Percentiles rank a stretch among this genome's conserved stretches.
Evolutionary conservation across 2,888 invertebrate genomes (phyloP).

Genomic region (Conomelus anceps): DNA sequence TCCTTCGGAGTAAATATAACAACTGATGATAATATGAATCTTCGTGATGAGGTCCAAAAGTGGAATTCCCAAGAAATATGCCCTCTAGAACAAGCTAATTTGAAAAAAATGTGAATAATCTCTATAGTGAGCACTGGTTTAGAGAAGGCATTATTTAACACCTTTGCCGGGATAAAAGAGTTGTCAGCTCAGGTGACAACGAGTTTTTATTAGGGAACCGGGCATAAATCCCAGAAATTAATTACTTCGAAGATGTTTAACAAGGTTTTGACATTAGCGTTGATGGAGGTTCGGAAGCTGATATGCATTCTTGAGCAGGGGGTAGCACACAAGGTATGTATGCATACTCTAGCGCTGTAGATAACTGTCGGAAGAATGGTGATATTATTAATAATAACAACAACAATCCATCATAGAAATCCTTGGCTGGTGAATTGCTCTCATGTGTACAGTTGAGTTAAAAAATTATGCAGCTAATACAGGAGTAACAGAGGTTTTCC

Average conservation of each 20-base stretch:
- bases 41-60: too few relatives aligned
- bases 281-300: not conserved
- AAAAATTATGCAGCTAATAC: conserved; percentile 2
- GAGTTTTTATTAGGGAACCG: not conserved
- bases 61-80: too few relatives aligned
- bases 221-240: not conserved
- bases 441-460: not conserved
- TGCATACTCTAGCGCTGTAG: not conserved
- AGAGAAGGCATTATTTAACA: not conserved
- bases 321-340: too few relatives aligned
- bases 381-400: not conserved
- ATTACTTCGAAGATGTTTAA: not conserved
- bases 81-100: not conserved
- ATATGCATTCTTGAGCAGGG: not conserved
- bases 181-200: not conserved
- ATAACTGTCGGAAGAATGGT: not conserved
- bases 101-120: not conserved
- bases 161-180: not conserved
- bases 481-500: conserved; percentile 4
- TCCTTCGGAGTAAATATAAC: too few relatives aligned
- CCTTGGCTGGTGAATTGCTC: not conserved
- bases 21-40: too few relatives aligned
- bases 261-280: not conserved
- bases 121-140: not conserved
- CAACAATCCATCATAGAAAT: conserved; percentile 4